phyloP scores from a whole-genome alignment of 2,888 invertebrate genomes.

The Pinctada fucata region DNA sequence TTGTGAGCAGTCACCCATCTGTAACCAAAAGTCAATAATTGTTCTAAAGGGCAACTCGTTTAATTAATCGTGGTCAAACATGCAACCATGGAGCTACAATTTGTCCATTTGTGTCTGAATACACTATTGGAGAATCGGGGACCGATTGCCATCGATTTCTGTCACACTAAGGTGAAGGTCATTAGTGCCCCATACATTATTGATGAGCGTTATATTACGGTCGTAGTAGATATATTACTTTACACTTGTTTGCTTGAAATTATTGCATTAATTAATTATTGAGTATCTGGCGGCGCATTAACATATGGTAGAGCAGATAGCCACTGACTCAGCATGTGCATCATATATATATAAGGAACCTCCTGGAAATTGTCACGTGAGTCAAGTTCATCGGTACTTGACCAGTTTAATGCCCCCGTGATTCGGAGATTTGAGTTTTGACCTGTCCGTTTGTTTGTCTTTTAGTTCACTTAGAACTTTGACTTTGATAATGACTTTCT shows the following conservation, averaged over 20 bases:
- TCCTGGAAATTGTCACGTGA: too few relatives aligned
- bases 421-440: too few relatives aligned
- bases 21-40: neutral
- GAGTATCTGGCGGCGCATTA: neutral
- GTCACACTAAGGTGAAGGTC: neutral
- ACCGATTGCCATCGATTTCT: neutral
- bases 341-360: too few relatives aligned
- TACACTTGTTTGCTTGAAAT: neutral
- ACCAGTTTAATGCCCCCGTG: too few relatives aligned
- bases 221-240: neutral
- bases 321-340: too few relatives aligned
- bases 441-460: too few relatives aligned
- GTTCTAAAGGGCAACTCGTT: neutral
- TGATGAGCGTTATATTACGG: neutral
- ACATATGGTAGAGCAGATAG: too few relatives aligned
- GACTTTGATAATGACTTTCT: too few relatives aligned
- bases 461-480: too few relatives aligned
- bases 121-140: neutral
- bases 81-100: neutral
- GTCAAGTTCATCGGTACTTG: too few relatives aligned
- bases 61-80: conserved; percentile 3
- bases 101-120: neutral
- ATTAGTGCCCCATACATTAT: neutral
- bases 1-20: neutral
- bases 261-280: neutral